These are phyloP conservation scores for Perodicticus potto DNA, from an alignment of 2,797 vertebrate species.

Conservation along the genomic window DNA sequence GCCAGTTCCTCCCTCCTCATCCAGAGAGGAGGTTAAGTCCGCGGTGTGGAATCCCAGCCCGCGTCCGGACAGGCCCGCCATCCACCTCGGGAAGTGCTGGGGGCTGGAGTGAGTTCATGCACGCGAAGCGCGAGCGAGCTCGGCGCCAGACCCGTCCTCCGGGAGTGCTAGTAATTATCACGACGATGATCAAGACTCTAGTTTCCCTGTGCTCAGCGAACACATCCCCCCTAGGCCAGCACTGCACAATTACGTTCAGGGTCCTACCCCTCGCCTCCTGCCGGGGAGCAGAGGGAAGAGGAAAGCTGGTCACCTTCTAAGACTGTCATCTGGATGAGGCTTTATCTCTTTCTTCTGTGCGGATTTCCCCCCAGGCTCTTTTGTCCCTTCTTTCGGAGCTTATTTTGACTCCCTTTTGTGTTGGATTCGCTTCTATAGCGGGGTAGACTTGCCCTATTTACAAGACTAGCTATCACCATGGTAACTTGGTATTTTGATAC, in stretches of 20 bases:
- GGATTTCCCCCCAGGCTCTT: conserved; percentile 73
- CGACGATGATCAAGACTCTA: neutral
- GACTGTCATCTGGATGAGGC: conserved; percentile 68
- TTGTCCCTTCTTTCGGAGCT: conserved; percentile 72
- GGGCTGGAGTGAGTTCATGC: neutral
- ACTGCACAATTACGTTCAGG: accelerated
- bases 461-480: conserved; percentile 78
- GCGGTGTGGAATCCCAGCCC: neutral
- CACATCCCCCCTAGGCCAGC: neutral
- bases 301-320: conserved; percentile 55
- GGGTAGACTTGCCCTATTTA: conserved; percentile 81
- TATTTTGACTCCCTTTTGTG: conserved; percentile 77
- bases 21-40: neutral
- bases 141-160: neutral
- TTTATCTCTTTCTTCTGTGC: conserved; percentile 74
- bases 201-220: neutral
- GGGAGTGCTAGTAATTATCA: neutral
- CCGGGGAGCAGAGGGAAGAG: neutral
- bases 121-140: neutral
- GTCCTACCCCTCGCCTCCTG: neutral
- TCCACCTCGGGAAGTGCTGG: neutral
- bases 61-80: neutral
- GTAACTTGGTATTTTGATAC: conserved; percentile 83
- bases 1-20: neutral
- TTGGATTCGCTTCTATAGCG: conserved; percentile 64